phyloP scores from a whole-genome alignment of 2,113 vertebrate species.

The Datnioides undecimradiatus region DNA sequence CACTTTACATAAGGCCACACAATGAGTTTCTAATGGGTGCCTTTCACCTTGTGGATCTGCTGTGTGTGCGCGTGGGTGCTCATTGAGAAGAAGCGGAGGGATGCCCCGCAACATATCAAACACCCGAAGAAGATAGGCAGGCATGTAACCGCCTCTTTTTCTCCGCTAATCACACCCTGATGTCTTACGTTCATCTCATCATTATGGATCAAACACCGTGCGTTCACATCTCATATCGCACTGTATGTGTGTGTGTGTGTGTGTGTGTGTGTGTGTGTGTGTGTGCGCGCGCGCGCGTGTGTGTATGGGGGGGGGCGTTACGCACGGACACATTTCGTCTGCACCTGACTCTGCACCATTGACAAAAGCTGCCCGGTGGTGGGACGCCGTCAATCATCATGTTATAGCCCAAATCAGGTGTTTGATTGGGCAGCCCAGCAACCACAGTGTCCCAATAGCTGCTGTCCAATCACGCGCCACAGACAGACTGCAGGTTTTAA shows the following conservation, averaged over 20 bases:
- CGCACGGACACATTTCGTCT: constrained; percentile 56
- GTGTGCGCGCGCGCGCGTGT: no score
- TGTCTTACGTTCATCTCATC: not conserved
- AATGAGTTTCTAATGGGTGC: not conserved
- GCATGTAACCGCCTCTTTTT: not conserved
- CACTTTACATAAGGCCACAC: not conserved
- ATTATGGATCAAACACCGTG: not conserved
- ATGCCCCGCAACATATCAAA: not conserved
- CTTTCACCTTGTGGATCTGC: constrained; percentile 31
- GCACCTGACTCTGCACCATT: constrained; percentile 64
- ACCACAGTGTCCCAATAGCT: not conserved
- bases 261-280: no score
- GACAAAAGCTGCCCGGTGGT: constrained; percentile 32
- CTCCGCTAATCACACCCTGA: not conserved
- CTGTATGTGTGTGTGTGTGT: no score
- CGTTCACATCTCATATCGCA: not conserved
- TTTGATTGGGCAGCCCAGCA: constrained; percentile 15
- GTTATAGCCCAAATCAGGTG: constrained; percentile 16
- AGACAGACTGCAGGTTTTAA: not conserved
- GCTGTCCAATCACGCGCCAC: constrained; percentile 28
- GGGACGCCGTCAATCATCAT: constrained; percentile 22
- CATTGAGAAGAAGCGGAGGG: constrained; percentile 21
- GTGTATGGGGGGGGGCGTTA: constrained; percentile 52
- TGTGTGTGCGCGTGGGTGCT: not conserved
- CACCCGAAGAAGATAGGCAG: not conserved